A percentile compares a stretch with the other conserved stretches of the same genome.
phyloP scores from a whole-genome alignment of 2,113 vertebrate genomes.

The Poecile atricapillus region DNA sequence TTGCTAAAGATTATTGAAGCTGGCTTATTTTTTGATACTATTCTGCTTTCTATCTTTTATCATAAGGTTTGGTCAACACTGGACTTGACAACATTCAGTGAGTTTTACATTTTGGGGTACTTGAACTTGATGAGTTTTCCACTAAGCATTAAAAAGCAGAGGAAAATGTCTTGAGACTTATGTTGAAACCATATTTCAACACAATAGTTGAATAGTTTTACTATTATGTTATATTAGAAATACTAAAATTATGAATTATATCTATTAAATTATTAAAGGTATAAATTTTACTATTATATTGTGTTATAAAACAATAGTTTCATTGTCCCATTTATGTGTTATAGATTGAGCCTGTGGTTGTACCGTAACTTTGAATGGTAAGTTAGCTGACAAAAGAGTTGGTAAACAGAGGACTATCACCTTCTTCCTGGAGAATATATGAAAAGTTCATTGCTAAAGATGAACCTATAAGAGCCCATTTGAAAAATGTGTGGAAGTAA shows the following conservation, averaged over 20 bases:
- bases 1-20: background rate
- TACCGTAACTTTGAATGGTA: background rate
- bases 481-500: background rate
- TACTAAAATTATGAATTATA: no score
- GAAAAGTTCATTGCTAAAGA: background rate
- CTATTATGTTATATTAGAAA: no score
- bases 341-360: background rate
- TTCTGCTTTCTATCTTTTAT: background rate
- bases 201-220: no score
- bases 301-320: background rate
- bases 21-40: background rate
- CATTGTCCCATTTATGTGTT: background rate
- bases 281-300: no score
- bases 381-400: background rate
- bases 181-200: background rate
- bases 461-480: background rate
- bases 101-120: background rate
- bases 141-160: background rate
- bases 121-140: background rate
- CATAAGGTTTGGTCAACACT: background rate
- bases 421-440: background rate
- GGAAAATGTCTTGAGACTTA: background rate
- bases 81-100: background rate
- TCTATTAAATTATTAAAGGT: no score
- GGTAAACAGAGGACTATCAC: background rate